Base-by-base conservation (phyloP, 1,140 invertebrate genomes). In the Amyelois transitella region DNA sequence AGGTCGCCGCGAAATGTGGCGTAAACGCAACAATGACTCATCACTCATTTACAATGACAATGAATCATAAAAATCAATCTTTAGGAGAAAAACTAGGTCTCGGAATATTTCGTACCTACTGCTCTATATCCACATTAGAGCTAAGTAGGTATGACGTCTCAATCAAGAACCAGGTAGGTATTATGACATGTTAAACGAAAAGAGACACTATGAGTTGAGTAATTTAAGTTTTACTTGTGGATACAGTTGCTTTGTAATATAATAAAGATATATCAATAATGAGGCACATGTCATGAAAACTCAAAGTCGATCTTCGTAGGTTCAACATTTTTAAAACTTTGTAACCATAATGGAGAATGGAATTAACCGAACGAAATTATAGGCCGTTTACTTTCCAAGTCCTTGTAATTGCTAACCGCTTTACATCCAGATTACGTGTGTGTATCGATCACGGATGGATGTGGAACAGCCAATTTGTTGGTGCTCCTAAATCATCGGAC, bases 401-500 rank as follows among this genome's bases (percentile, higher is more conserved):
- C 71, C 55, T 68, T 74, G 77, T 84, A 81, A 84, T 78, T 77
- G 75, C 62, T 69, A 54, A 63, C 67, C 69, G 57, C 66, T 70
- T 72, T 60, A 55, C 64, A 58, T 70, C 55, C 63, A 64, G 58
- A 69, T 65, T 71, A 69, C 65, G 58, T 64, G 60, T 48, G 62
- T 55, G 59, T 59, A 64, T 67, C 63, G 74, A 73, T 70, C 68
- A 62, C 43, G 45, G 63, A 43, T 63, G 59, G 53, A 64, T 69
- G 64, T 72, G 72, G 71, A 74, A 74, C 66, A 50, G 69, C 69
- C 77, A 82, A 82, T 81, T 84, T 84, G 73, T 76, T 62, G 72
- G 68, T 65, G 64, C 65, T 77, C 78, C 80, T 86, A 86, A 84
- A 84, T 86, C 80, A 86, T 77, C 68, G 61, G 55, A 74, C 76